Base-by-base conservation (phyloP, 2,888 invertebrate species). In the Phrixothrix hirtus region DNA sequence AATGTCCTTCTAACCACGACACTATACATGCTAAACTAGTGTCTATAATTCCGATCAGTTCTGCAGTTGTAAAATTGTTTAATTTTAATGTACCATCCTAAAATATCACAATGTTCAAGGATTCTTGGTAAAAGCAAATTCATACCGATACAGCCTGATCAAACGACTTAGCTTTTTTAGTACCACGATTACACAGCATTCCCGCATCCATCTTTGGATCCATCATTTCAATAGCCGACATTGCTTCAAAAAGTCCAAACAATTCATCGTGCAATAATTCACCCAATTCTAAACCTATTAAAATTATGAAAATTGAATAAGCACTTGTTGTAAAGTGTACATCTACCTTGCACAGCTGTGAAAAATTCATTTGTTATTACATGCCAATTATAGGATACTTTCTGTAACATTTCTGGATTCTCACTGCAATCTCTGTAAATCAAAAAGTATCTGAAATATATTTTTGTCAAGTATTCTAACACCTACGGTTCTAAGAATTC, bases 191-290 rank as follows among this genome's bases (percentile, higher is more conserved):
- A 72, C 95, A 95, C 58, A 92, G 79, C 95, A 98, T 96, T 3
- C 98, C 98, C 1, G 96, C 95, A 80, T 99, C 99, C 98, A 99
- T 99, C 81, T 98, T 99, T 0, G 98, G 97, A 74, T 99, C 98
- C 98, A 98, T 98, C 92, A 99, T 95, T 77, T 99, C 98, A 66
- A 99, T 98, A 0, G 98, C 98, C 0, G 97, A 96, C 98, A 99
- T 99, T 0, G 97, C 98, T 75, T 99, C 98, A 77, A 95, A 95
- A 27, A 99, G 79, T 1, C 95, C 93, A 79, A 90, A 94, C 12
- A 89, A 76, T 41, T 91, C 89, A 81, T 96, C 95, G 68, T 96
- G 95, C 4, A 95, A 78, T 21, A 97, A 77, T 75, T 97, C 95
- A 1, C 97, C 97, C 39, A 96, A 79, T 64, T 88, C 81, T 53